phyloP scores from a whole-genome alignment of 2,888 invertebrate species.

The Baronia brevicornis region DNA sequence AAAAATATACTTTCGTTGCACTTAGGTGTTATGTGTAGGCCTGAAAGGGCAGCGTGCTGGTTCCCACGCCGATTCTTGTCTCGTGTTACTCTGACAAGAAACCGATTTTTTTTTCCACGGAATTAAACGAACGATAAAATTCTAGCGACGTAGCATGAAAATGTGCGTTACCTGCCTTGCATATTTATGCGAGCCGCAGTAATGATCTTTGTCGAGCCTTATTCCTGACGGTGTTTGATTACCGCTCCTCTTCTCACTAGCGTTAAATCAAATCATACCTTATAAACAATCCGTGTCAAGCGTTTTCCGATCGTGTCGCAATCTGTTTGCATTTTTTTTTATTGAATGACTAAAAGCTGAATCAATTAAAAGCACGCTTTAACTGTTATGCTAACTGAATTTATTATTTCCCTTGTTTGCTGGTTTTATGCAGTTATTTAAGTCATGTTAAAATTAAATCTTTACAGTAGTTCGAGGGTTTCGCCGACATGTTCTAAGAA shows the following conservation, averaged over 20 bases:
- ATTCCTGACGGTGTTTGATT: constrained; percentile 56
- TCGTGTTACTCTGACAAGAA: constrained; percentile 64
- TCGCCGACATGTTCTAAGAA: constrained; percentile 53
- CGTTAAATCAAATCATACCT: constrained; percentile 52
- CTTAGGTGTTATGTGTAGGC: constrained; percentile 55
- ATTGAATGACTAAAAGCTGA: constrained; percentile 39
- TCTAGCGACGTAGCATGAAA: constrained; percentile 75
- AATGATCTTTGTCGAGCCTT: constrained; percentile 70
- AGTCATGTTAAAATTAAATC: constrained; percentile 28
- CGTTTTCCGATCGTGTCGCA: constrained; percentile 52
- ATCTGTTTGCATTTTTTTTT: constrained; percentile 51
- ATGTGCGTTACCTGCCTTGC: constrained; percentile 75
- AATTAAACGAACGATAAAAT: constrained; percentile 75
- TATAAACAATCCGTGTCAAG: constrained; percentile 63
- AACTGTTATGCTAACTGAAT: constrained; percentile 36
- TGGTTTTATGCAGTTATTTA: constrained; percentile 27
- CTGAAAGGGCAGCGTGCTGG: constrained; percentile 45
- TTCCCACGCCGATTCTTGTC: constrained; percentile 67
- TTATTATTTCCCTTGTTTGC: constrained; percentile 20
- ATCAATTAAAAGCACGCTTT: constrained; percentile 46
- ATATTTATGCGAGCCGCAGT: constrained; percentile 72
- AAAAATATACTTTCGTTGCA: constrained; percentile 65
- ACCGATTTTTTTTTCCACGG: constrained; percentile 66
- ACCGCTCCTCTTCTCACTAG: constrained; percentile 48
- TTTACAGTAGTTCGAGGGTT: constrained; percentile 31